A percentile compares a stretch with the other conserved stretches of the same genome.
phyloP scores from a whole-genome alignment of 2,888 invertebrate species.

The Cryptocheilus praepositus region DNA sequence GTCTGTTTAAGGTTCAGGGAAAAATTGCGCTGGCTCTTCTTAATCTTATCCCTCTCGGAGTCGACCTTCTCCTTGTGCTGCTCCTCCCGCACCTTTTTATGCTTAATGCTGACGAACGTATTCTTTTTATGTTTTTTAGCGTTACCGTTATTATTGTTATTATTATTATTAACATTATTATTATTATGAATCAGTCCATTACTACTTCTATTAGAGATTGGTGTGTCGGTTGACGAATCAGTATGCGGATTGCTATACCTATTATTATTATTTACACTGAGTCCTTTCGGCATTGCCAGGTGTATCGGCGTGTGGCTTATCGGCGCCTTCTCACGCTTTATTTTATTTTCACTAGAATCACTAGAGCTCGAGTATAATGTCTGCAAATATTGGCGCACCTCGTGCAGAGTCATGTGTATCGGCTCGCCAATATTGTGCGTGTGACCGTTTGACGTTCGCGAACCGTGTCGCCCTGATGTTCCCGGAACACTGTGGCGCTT shows the following conservation, averaged over 20 bases:
- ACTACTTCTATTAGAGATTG: constrained; percentile 74
- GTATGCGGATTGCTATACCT: constrained; percentile 74
- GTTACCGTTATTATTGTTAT: constrained; percentile 77
- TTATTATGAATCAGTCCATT: constrained; percentile 75
- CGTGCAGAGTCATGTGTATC: constrained; percentile 89
- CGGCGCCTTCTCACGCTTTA: constrained; percentile 69
- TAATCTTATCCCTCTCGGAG: constrained; percentile 76
- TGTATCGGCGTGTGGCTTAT: constrained; percentile 60
- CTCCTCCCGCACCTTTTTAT: constrained; percentile 75
- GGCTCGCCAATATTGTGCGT: constrained; percentile 82
- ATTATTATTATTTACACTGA: constrained; percentile 72
- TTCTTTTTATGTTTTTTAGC: constrained; percentile 79
- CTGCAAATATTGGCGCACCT: constrained; percentile 89
- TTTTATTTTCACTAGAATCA: constrained; percentile 79
- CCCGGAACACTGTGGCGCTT: constrained; percentile 84
- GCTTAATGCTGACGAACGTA: constrained; percentile 79
- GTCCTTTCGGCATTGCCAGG: constrained; percentile 70
- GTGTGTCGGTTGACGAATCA: constrained; percentile 71
- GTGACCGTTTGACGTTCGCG: constrained; percentile 74
- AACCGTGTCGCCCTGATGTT: constrained; percentile 76
- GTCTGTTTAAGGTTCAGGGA: constrained; percentile 88
- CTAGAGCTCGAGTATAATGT: constrained; percentile 87
- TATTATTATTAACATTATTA: constrained; percentile 76
- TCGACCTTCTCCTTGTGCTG: constrained; percentile 68
- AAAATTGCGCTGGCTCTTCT: constrained; percentile 81